Evolutionary conservation across 2,113 vertebrate genomes (phyloP).

Genomic region (Lathamus discolor): DNA sequence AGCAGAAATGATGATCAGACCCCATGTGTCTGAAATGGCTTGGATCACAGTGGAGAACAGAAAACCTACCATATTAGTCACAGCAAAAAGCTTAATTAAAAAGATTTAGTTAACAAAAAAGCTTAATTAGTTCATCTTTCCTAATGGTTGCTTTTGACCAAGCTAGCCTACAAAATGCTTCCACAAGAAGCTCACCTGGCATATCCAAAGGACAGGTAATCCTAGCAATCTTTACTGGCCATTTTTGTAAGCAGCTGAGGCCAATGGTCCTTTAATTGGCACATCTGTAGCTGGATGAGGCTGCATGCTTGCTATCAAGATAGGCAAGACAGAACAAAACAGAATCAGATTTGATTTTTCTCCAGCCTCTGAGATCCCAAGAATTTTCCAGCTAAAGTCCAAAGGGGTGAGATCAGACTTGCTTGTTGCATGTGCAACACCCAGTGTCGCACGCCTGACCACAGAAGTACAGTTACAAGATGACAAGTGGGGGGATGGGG

Average conservation of each 20-base stretch:
- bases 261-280: not conserved
- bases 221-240: not conserved
- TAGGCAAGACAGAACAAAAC: not conserved
- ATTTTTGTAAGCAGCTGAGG: not conserved
- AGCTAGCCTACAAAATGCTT: not conserved
- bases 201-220: not conserved
- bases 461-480: not conserved
- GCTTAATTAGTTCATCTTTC: not conserved
- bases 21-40: not conserved
- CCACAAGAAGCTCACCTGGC: not conserved
- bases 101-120: not conserved
- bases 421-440: not conserved
- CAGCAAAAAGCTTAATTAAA: not conserved
- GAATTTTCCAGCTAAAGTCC: not conserved
- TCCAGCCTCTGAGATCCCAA: not conserved
- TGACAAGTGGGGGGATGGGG: not conserved
- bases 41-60: accelerated
- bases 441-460: not conserved
- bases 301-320: not conserved
- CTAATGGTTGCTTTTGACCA: not conserved
- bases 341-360: not conserved
- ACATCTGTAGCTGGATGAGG: not conserved
- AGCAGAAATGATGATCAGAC: not conserved
- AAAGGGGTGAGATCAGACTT: not conserved
- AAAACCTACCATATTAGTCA: not conserved